Percentiles rank a stretch among this genome's conserved stretches.
These are phyloP conservation scores for Hepsetus odoe DNA, from an alignment of 2,113 vertebrate species.

Conservation along the genomic window DNA sequence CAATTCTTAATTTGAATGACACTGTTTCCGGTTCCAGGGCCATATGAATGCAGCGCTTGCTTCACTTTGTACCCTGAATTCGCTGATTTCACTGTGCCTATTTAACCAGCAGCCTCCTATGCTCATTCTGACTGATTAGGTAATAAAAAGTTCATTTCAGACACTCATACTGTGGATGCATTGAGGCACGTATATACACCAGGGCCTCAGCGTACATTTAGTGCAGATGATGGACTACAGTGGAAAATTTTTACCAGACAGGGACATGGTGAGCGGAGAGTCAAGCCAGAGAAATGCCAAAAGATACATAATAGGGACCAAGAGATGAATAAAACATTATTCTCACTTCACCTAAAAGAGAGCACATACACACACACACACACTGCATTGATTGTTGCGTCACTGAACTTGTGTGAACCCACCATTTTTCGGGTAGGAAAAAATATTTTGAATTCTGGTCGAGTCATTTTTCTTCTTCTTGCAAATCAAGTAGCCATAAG, in stretches of 20 bases:
- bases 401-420: conserved; percentile 22
- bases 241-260: conserved; percentile 28
- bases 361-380: conserved; percentile 16
- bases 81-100: too few species aligned
- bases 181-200: too few species aligned
- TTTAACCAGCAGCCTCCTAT: too few species aligned
- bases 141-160: too few species aligned
- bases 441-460: not conserved
- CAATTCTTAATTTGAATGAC: too few species aligned
- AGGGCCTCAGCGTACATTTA: not conserved
- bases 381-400: not conserved
- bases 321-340: conserved; percentile 55
- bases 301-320: conserved; percentile 31
- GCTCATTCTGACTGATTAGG: too few species aligned
- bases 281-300: conserved; percentile 38
- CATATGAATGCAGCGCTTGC: too few species aligned
- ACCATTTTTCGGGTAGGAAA: not conserved
- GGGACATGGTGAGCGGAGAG: conserved; percentile 9
- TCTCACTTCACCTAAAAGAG: conserved; percentile 43
- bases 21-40: too few species aligned
- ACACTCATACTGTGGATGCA: too few species aligned
- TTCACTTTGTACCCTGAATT: too few species aligned
- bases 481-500: not conserved
- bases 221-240: conserved; percentile 18
- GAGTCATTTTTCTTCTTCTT: conserved; percentile 5